These are phyloP conservation scores for Sialia sialis DNA, from an alignment of 2,113 vertebrate genomes.

Conservation along the genomic window DNA sequence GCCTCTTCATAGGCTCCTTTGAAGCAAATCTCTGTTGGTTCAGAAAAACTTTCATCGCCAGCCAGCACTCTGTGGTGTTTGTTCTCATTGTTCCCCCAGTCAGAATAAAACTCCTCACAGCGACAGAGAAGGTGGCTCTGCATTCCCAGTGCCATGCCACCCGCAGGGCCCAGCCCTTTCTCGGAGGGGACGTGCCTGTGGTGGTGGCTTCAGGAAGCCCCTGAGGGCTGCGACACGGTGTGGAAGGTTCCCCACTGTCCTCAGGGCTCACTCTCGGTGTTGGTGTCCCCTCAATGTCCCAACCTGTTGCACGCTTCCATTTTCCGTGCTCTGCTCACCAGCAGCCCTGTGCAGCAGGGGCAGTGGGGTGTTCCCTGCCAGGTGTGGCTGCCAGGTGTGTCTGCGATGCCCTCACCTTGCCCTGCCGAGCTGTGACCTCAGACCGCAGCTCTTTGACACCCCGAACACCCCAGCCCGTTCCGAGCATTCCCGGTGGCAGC, in stretches of 20 bases:
- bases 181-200: neutral
- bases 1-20: constrained; percentile 28
- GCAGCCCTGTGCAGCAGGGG: rapidly evolving
- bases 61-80: neutral
- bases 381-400: rapidly evolving
- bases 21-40: constrained; percentile 21
- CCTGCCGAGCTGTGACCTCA: rapidly evolving
- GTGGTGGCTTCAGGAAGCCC: rapidly evolving
- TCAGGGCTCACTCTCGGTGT: rapidly evolving
- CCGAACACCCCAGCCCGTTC: rapidly evolving
- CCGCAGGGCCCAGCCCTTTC: neutral
- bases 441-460: rapidly evolving
- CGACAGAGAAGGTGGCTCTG: neutral
- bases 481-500: neutral
- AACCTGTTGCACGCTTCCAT: neutral
- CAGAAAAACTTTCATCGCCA: neutral
- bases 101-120: constrained; percentile 26
- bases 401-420: rapidly evolving
- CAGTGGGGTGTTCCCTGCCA: neutral
- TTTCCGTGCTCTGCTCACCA: neutral
- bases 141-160: neutral
- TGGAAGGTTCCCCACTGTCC: neutral
- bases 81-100: neutral
- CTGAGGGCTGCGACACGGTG: too few species aligned
- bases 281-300: neutral